A percentile compares a stretch with the other conserved stretches of the same genome.
phyloP scores from a whole-genome alignment of 2,113 vertebrate species.

The Suncus etruscus region DNA sequence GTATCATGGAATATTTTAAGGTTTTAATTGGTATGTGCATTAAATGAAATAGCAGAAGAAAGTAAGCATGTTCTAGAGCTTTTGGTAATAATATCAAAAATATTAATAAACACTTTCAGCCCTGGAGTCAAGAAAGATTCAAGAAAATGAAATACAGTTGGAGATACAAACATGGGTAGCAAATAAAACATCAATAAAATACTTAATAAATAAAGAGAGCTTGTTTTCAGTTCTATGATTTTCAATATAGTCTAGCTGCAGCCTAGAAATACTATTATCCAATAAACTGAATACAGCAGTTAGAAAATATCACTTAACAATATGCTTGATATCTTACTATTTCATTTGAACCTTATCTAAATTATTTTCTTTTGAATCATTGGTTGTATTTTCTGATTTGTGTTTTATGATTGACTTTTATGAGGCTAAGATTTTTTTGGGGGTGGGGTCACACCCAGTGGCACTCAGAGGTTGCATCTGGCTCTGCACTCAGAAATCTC shows the following conservation, averaged over 20 bases:
- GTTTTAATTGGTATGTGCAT: neutral
- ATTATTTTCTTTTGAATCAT: neutral
- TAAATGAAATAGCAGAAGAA: neutral
- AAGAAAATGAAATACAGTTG: too few relatives aligned
- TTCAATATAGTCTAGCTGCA: neutral
- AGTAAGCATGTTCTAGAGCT: neutral
- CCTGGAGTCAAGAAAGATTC: too few relatives aligned
- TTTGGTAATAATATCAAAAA: neutral
- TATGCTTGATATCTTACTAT: neutral
- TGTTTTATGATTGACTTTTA: neutral
- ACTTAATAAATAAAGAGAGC: neutral
- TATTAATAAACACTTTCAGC: neutral
- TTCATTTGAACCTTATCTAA: neutral
- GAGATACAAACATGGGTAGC: neutral
- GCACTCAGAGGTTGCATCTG: too few relatives aligned
- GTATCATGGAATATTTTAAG: neutral
- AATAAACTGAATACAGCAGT: neutral
- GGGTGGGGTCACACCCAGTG: too few relatives aligned
- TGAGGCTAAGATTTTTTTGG: neutral
- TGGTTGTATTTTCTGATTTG: neutral
- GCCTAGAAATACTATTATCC: neutral
- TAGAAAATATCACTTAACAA: neutral
- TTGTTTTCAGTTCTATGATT: neutral
- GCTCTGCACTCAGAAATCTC: too few relatives aligned
- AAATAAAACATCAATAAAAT: neutral